Base-by-base conservation (phyloP, 2,888 invertebrate genomes). In the Acronicta aceris region DNA sequence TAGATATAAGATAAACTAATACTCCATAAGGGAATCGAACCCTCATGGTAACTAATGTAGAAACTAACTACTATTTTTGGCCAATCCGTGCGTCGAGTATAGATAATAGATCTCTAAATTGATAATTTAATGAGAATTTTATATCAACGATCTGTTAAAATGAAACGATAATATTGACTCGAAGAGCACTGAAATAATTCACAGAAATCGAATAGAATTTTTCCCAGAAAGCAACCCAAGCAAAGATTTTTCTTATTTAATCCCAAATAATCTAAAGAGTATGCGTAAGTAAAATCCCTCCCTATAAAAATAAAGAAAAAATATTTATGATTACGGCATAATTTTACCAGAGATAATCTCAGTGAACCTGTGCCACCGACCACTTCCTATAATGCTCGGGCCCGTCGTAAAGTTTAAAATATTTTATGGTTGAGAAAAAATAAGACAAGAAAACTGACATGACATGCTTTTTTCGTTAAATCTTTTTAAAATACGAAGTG, bases 321-420 rank as follows among this genome's bases (percentile, higher is more conserved):
- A 78, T 76, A 82, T 76, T 82, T 82, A 82, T 74, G 80, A 76
- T 82, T 78, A 83, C 78, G 71, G 66, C 73, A 63, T 72, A 67
- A 74, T 81, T 79, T 77, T 79, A 79, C 74, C 76, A 70, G 64
- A 78, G 81, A 81, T 83, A 78, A 83, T 83, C 79, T 78, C 65
- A 48, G 76, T 74, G 77, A 71, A 76, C 66, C 71, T 66, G 71
- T 72, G 80, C 66, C 66, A 78, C 74, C 57, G 65, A 57, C 49
- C 64, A 64, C 61, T 74, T 68, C 56, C 67, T 66, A 62, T 71
- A 73, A 77, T 53, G 63, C 62, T 52, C 5, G 46, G 51, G 54
- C 49, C 60, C 65, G 63, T 60, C 61, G 69, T 71, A 67, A 78
- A 73, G 55, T 71, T 70, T 57, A 74, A 75, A 78, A 77, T 68